These are phyloP conservation scores for Lordiphosa mommai DNA, from an alignment of 1,140 invertebrate species.

Conservation along the genomic window DNA sequence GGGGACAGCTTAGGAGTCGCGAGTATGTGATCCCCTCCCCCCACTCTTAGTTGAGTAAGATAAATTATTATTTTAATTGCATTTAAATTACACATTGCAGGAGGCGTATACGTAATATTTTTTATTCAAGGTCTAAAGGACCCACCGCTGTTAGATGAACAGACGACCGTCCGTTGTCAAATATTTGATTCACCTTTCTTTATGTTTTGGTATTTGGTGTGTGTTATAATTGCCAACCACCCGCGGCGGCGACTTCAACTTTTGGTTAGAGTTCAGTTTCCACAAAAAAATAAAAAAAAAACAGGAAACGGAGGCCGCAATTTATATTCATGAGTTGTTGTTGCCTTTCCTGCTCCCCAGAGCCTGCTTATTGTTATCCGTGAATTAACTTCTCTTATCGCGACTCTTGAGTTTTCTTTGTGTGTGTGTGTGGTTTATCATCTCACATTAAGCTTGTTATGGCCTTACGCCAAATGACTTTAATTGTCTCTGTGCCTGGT, in stretches of 20 bases:
- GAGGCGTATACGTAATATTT: slow-evolving; percentile 49
- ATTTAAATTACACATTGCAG: slow-evolving; percentile 68
- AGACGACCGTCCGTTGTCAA: no score
- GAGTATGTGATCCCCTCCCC: slow-evolving; percentile 43
- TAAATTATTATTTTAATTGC: slow-evolving; percentile 78
- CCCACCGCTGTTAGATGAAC: no score
- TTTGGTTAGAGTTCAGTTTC: neutral
- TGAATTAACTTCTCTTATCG: slow-evolving; percentile 74
- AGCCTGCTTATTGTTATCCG: slow-evolving; percentile 76
- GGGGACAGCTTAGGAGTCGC: slow-evolving; percentile 22
- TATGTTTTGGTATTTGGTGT: neutral
- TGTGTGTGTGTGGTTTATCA: slow-evolving; percentile 41
- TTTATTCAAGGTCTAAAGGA: no score
- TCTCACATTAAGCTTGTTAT: slow-evolving; percentile 59
- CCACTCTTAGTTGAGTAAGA: slow-evolving; percentile 49
- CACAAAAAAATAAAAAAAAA: no score
- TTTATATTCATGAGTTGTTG: slow-evolving; percentile 77
- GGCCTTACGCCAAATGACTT: slow-evolving; percentile 51
- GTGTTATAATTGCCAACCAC: slow-evolving; percentile 62
- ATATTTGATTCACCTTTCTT: no score
- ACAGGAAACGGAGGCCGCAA: slow-evolving; percentile 53
- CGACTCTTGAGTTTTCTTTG: slow-evolving; percentile 47
- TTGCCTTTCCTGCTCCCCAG: slow-evolving; percentile 51
- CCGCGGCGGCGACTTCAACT: slow-evolving; percentile 56
- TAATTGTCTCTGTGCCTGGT: slow-evolving; percentile 46